Evolutionary conservation across 2,113 vertebrate genomes (phyloP).

Genomic region (Chlamydotis undulata): DNA sequence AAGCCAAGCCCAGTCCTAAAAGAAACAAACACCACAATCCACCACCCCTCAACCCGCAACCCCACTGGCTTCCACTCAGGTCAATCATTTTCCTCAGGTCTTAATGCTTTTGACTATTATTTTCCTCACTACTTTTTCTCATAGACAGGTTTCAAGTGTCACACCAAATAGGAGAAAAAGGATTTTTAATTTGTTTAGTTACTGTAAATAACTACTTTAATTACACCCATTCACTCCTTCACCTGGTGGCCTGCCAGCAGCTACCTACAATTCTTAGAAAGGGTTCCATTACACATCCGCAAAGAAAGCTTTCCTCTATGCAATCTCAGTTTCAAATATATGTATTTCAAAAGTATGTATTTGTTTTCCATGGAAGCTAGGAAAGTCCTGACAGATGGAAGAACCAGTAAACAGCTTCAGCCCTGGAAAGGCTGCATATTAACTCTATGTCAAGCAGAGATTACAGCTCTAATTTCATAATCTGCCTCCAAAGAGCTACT

Average conservation of each 20-base stretch:
- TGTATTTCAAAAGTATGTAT: background rate
- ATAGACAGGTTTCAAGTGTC: background rate
- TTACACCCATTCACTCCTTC: background rate
- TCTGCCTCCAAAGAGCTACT: slow-evolving; percentile 37
- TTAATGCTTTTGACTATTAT: background rate
- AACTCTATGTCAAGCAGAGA: slow-evolving; percentile 44
- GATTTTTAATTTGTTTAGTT: background rate
- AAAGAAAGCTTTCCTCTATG: background rate
- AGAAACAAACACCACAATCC: background rate
- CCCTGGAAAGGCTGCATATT: slow-evolving; percentile 42
- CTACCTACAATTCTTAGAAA: background rate
- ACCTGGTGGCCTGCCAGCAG: background rate
- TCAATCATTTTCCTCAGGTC: background rate
- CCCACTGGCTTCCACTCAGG: background rate
- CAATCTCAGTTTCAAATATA: background rate
- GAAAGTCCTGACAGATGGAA: slow-evolving; percentile 53
- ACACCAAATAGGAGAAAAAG: background rate
- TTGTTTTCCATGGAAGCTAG: background rate
- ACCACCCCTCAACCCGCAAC: no score
- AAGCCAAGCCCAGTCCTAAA: background rate
- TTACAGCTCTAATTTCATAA: slow-evolving; percentile 57
- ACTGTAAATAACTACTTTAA: background rate
- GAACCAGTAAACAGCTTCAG: slow-evolving; percentile 42
- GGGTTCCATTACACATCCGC: background rate
- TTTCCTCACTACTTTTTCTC: background rate